A percentile compares a stretch with the other conserved stretches of the same genome.
Evolutionary conservation across 1,140 invertebrate species (phyloP).

Genomic region (Hyposmocoma kahamanoa): DNA sequence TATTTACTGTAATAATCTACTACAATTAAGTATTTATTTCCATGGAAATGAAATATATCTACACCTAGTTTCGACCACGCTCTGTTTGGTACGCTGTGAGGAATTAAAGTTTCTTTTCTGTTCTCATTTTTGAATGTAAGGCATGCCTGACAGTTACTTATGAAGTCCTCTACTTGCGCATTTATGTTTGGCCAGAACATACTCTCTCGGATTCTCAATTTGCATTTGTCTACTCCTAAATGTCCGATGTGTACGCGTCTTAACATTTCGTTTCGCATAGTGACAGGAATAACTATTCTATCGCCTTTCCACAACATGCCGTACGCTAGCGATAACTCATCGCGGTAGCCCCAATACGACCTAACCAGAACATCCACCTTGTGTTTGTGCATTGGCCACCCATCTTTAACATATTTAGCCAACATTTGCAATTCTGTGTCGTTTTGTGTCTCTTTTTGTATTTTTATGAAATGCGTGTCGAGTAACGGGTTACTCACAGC

Average conservation of each 20-base stretch:
- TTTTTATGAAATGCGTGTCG: too few species aligned
- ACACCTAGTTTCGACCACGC: neutral
- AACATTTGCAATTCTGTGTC: too few species aligned
- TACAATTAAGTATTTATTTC: neutral
- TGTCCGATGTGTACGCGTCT: neutral
- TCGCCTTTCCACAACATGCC: neutral
- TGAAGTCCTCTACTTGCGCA: neutral
- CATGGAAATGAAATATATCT: neutral
- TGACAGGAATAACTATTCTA: neutral
- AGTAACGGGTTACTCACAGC: too few species aligned
- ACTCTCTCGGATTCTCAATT: neutral
- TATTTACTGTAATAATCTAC: neutral
- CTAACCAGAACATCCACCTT: too few species aligned
- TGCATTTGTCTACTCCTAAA: neutral
- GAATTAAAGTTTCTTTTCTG: neutral
- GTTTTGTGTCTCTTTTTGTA: too few species aligned
- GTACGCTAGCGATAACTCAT: too few species aligned
- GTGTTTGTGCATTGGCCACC: too few species aligned
- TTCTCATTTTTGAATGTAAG: neutral
- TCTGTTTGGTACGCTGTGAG: neutral
- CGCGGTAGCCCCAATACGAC: too few species aligned
- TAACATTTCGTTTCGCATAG: too few species aligned
- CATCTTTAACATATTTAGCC: too few species aligned
- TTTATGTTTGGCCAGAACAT: neutral
- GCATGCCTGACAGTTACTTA: neutral